Conservation (phyloP, 1,140 invertebrate species). For the Dryas iulia region DNA sequence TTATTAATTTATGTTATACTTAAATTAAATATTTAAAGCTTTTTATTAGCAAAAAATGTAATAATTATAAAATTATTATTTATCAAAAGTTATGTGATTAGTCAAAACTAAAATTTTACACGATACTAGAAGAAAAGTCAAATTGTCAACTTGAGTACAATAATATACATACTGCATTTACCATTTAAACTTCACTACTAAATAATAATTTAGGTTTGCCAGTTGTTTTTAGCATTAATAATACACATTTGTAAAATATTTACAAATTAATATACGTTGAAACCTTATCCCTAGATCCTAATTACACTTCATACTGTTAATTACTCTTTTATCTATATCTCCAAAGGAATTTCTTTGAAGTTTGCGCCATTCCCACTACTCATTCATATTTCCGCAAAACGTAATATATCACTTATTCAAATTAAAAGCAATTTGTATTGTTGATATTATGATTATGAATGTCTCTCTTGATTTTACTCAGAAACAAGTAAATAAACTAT, state of each 20-base stretch:
- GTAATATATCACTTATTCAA: slow-evolving; percentile 15
- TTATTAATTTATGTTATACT: no score
- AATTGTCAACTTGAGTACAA: no score
- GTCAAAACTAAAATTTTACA: no score
- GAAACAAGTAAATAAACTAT: neutral
- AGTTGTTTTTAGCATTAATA: neutral
- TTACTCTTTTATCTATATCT: slow-evolving; percentile 19
- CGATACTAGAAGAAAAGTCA: no score
- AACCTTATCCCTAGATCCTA: neutral
- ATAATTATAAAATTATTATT: no score
- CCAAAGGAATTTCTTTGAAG: slow-evolving; percentile 25
- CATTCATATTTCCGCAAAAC: slow-evolving; percentile 10
- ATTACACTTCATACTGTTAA: neutral
- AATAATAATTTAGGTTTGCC: no score
- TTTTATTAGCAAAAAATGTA: no score
- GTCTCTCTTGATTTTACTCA: slow-evolving; percentile 11
- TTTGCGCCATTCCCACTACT: slow-evolving; percentile 8
- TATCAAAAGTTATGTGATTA: no score
- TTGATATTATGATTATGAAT: slow-evolving; percentile 17
- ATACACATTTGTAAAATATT: neutral
- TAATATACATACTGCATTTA: no score
- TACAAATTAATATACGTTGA: neutral
- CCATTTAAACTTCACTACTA: no score
- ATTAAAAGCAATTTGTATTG: slow-evolving; percentile 20
- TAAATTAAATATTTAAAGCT: no score